Evolutionary conservation across 2,797 vertebrate species (phyloP), one percentile per base, ranked within the genome.

Genomic region (Odontamblyopus lacepedii): DNA sequence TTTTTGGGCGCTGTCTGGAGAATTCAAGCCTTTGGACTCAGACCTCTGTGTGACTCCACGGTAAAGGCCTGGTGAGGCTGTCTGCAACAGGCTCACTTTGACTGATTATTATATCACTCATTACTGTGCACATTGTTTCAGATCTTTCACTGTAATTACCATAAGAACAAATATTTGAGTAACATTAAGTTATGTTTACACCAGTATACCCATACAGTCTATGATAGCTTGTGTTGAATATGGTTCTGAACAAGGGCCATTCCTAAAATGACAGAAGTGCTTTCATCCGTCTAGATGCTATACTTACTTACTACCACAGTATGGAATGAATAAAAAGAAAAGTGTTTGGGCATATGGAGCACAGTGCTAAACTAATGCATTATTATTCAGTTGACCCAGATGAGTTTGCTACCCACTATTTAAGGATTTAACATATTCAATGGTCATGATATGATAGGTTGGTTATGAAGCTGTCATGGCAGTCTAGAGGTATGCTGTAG

Each of bases 401-500:
- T n/a, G 53, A 55, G 7, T 55, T 23, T n/a, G 53, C 23, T 6
- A 23, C 19, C 53, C 19, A 23, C 5, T 48, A 48, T 15, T 48
- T 48, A 15, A 48, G 1, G 3, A 15, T 13, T 48, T 48, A 48
- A 48, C 13, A 13, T 48, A 55, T 55, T n/a, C 19, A 7, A n/a
- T 7, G 0, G 51, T 8, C 19, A 7, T 55, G n/a, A 35, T 6
- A 11, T 26, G 12, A 26, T 3, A 57, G 35, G 4, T 35, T 15
- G 6, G 56, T 44, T 62, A 19, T 53, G 30, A 68, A 23, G 57
- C 59, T n/a, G 27, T 63, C 23, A 77, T 74, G 74, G 76, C 68
- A 79, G 57, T 44, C 41, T 44, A 44, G 9, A 57, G 55, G 59
- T 80, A 73, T 74, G 29, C 76, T 74, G 89, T 91, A 90, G 83